Evolutionary conservation across 92 coral and sea anemone genomes (phyloP), one percentile per base, ranked within the genome.

Genomic region (Pocillopora meandrina): DNA sequence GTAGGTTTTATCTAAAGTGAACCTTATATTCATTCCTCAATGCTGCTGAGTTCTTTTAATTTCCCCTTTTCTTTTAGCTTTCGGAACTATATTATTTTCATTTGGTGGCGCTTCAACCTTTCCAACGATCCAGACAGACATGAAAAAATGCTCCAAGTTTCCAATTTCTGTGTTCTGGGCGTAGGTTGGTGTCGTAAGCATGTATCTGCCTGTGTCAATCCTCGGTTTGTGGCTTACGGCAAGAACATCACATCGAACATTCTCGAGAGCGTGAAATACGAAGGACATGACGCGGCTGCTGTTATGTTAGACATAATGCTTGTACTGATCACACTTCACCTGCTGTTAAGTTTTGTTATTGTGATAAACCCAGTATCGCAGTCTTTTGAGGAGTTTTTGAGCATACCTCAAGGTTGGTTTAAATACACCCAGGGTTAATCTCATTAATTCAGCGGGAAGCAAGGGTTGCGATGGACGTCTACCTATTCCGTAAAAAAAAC

Each of bases 41-140:
- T n/a, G n/a, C n/a, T n/a, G n/a, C n/a, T n/a, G n/a, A n/a, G n/a
- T n/a, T n/a, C n/a, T n/a, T n/a, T n/a, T n/a, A n/a, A 21, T n/a
- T 62, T 57, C 2, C 23, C 68, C 35, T 35, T 17, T 10, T 58
- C 16, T 57, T 31, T 31, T 71, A 95, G 98, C 98, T 7, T 95
- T 95, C 80, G 98, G 98, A 1, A 91, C 98, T 9, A 95, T 95
- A 31, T 86, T 93, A 75, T 95, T 95, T 71, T 92, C 98, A 15
- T 95, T 95, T 82, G 98, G 98, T 36, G 98, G 98, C 9, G 97
- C 95, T 1, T 93, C 98, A 14, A 94, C 98, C 42, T 95, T 95
- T 67, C 98, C 98, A 7, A 95, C 98, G 52, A 93, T 95, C 62
- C 98, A 95, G 76, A 94, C 98, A 61, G 98, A 95, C 85, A 95